These are phyloP conservation scores for Butastur rufipennis DNA, from an alignment of 2,113 vertebrate species.

Conservation along the genomic window DNA sequence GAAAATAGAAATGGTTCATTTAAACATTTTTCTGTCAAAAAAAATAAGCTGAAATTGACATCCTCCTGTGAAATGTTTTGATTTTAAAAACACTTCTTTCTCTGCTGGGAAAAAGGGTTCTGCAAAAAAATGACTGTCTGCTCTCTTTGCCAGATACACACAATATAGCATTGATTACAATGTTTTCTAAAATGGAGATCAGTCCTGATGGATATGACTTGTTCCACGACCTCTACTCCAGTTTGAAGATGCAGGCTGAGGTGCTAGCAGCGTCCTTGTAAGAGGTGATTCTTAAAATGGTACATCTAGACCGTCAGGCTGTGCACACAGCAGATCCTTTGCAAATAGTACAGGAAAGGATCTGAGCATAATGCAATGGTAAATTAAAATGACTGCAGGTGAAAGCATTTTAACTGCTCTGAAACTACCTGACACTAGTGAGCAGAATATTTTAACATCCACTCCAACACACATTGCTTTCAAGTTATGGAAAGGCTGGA, in stretches of 20 bases:
- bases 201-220: neutral
- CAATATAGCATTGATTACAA: neutral
- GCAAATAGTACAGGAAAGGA: neutral
- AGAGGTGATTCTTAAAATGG: neutral
- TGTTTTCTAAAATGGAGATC: neutral
- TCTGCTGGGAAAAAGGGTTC: neutral
- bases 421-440: neutral
- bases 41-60: neutral
- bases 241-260: neutral
- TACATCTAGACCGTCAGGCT: neutral
- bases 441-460: neutral
- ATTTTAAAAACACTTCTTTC: neutral
- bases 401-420: neutral
- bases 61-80: neutral
- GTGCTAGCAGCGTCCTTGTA: accelerated
- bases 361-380: neutral
- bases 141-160: neutral
- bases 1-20: constrained; percentile 17
- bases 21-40: neutral
- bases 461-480: neutral
- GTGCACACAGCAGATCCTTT: neutral
- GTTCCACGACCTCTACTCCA: neutral
- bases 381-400: neutral
- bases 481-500: neutral
- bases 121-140: neutral